These are phyloP conservation scores for Papilio helenus DNA, from an alignment of 1,140 invertebrate species.

Conservation along the genomic window DNA sequence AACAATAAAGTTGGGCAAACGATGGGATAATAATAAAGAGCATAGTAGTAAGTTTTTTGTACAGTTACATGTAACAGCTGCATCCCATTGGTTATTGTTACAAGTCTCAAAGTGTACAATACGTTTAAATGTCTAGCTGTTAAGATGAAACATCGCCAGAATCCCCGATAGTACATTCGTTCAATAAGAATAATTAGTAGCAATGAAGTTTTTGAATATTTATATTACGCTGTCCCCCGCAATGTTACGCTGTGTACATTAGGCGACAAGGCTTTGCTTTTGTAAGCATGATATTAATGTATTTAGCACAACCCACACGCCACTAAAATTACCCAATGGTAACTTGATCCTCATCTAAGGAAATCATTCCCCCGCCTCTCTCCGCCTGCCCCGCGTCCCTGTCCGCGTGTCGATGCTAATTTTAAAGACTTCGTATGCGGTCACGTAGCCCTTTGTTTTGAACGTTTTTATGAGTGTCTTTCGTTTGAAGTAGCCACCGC, in stretches of 20 bases:
- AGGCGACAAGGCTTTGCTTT: not conserved
- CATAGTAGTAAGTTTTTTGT: too few relatives aligned
- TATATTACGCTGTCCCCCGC: too few relatives aligned
- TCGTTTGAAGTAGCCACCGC: slow-evolving; percentile 9
- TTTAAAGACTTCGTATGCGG: slow-evolving; percentile 18
- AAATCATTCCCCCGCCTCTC: not conserved
- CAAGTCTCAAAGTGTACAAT: too few relatives aligned
- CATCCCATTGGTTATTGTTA: too few relatives aligned
- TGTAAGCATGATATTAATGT: not conserved
- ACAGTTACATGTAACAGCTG: too few relatives aligned
- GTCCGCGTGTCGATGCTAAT: not conserved
- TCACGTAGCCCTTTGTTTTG: slow-evolving; percentile 15
- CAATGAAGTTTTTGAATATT: too few relatives aligned
- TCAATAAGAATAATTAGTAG: too few relatives aligned
- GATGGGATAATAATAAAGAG: too few relatives aligned
- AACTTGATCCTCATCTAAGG: slow-evolving; percentile 22
- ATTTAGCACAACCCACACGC: slow-evolving; percentile 11
- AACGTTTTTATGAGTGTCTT: slow-evolving; percentile 4
- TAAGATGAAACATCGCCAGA: too few relatives aligned
- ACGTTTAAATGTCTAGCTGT: too few relatives aligned
- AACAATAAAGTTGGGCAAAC: too few relatives aligned
- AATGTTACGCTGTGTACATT: slow-evolving; percentile 26
- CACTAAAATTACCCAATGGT: not conserved
- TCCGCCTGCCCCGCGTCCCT: not conserved
- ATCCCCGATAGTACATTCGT: too few relatives aligned